These are phyloP conservation scores for Hecatera dysodea DNA, from an alignment of 2,888 invertebrate species.

Conservation along the genomic window DNA sequence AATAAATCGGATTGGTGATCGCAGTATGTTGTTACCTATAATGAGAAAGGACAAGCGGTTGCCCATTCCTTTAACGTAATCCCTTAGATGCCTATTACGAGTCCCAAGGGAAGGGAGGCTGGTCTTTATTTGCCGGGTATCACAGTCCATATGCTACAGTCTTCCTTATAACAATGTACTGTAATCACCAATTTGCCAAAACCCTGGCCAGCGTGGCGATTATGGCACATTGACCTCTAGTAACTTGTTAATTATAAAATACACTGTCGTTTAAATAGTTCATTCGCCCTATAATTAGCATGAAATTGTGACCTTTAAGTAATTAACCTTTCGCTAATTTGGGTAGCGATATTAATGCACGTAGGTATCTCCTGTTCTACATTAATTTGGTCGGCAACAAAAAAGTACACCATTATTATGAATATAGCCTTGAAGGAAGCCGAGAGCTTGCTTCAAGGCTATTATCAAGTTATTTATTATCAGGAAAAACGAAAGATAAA, in stretches of 20 bases:
- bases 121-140: constrained; percentile 22
- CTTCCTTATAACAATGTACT: constrained; percentile 11
- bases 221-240: constrained; percentile 5
- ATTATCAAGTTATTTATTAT: constrained; percentile 35
- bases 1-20: constrained; percentile 16
- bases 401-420: constrained; percentile 38
- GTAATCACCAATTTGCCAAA: constrained; percentile 13
- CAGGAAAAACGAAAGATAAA: constrained; percentile 31
- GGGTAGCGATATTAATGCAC: constrained; percentile 34
- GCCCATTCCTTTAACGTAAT: constrained; percentile 35
- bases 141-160: constrained; percentile 4
- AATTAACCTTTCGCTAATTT: constrained; percentile 51
- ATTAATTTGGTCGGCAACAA: constrained; percentile 45
- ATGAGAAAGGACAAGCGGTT: constrained; percentile 37
- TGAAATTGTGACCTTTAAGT: constrained; percentile 31
- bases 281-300: constrained; percentile 13
- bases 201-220: constrained; percentile 8
- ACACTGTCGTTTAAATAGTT: constrained; percentile 19
- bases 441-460: too few species aligned
- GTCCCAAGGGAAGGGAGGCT: constrained; percentile 10
- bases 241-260: constrained; percentile 1
- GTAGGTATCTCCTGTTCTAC: constrained; percentile 8
- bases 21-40: constrained; percentile 19
- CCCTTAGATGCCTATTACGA: constrained; percentile 39
- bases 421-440: constrained; percentile 36